A percentile compares a stretch with the other conserved stretches of the same genome.
Conservation (phyloP, 2,113 vertebrate genomes). For the Chaetodon trifascialis region DNA sequence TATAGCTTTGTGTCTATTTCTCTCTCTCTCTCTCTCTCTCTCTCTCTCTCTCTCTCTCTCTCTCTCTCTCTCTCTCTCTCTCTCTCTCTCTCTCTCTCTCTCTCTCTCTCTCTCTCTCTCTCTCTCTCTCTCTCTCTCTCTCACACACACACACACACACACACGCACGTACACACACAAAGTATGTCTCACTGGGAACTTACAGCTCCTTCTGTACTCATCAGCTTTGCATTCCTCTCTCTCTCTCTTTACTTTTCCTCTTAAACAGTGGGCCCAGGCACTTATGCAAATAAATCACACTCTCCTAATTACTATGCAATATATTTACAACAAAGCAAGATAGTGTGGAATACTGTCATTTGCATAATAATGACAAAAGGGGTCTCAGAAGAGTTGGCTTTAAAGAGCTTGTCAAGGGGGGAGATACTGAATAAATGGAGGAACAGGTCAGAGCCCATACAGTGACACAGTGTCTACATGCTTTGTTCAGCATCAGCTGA, state of each 20-base stretch:
- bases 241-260: not conserved
- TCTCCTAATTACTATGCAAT: constrained; percentile 66
- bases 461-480: not conserved
- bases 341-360: constrained; percentile 55
- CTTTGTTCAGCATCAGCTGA: not conserved
- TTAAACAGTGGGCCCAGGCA: not conserved
- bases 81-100: not conserved
- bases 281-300: constrained; percentile 43
- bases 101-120: not conserved
- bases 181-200: too few species aligned
- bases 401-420: constrained; percentile 8
- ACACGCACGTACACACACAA: too few species aligned
- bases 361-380: constrained; percentile 69
- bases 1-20: not conserved
- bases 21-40: too few species aligned
- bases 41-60: too few species aligned
- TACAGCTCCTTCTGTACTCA: not conserved
- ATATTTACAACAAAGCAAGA: constrained; percentile 64
- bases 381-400: constrained; percentile 37
- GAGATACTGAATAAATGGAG: not conserved
- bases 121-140: not conserved
- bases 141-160: too few species aligned
- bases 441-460: not conserved
- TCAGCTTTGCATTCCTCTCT: not conserved
- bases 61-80: not conserved